Base-by-base conservation (phyloP, 1,140 invertebrate genomes). In the Holotrichia oblita region DNA sequence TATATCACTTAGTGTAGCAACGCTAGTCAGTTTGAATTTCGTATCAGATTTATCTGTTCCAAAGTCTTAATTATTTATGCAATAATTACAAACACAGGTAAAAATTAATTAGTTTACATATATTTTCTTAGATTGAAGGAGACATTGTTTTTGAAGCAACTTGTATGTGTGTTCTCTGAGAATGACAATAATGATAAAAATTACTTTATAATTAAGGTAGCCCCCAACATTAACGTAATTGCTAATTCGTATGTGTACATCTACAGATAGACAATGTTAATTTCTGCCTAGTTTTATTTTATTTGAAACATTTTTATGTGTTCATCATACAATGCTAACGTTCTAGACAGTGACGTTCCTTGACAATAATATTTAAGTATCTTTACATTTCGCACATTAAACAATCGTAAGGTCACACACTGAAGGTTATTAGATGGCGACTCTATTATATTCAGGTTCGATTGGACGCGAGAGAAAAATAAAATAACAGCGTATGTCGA, bases 301-400 rank as follows among this genome's bases (percentile, higher is more conserved):
- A 61, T n/a, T 61, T 69, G 22, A 10, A 69, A 34, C 61, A 6
- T 7, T 69, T 69, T 48, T 48, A 69, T 69, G 22, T 27, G 61
- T 27, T 69, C 61, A 27, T 27, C 22, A 22, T 9, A 69, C 61
- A 17, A 55, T 55, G 48, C 48, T 55, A 55, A 55, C 61, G 22
- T 69, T 34, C 61, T 20, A 69, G 61, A 69, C 61, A 22, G 12
- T 69, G 61, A 69, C 61, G 61, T 27, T 34, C 61, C 61, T 24
- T 20, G 61, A 69, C 27, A 69, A 69, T 69, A 69, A 69, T 69
- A 69, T 69, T 69, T 69, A 69, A 69, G 61, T 69, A 69, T 69
- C 61, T 69, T 69, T 69, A 34, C 61, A 69, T 69, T 69, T 69
- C 61, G 61, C 27, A 69, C 61, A 22, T 69, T 69, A 69, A 69